phyloP scores from a whole-genome alignment of 1,140 invertebrate species.

The Psilanteris sp. region DNA sequence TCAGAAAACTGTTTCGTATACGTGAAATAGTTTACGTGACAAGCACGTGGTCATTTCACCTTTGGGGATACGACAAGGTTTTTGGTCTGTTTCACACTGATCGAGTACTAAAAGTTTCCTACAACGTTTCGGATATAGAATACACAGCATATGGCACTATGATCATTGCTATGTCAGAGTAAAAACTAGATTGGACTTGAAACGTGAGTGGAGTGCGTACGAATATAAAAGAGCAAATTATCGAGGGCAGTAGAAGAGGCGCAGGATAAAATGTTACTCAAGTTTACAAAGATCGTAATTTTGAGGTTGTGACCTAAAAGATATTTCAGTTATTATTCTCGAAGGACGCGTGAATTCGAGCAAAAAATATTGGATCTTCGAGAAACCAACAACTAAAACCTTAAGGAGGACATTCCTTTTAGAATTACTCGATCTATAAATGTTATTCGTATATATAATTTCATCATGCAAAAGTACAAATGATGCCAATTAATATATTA shows the following conservation, averaged over 20 bases:
- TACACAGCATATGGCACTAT: constrained; percentile 58
- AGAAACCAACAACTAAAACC: no score
- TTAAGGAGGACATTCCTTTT: no score
- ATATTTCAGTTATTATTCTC: constrained; percentile 20
- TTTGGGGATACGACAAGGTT: constrained; percentile 23
- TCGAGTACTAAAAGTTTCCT: constrained; percentile 40
- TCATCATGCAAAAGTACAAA: no score
- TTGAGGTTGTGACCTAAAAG: constrained; percentile 13
- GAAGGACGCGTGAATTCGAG: no score
- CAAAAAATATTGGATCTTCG: no score
- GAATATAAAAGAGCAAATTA: constrained; percentile 19
- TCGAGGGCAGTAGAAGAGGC: constrained; percentile 3
- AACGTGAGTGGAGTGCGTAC: constrained; percentile 64
- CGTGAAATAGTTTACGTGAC: constrained; percentile 36
- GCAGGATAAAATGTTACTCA: constrained; percentile 2
- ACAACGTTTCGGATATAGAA: constrained; percentile 52
- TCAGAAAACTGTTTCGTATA: constrained; percentile 23
- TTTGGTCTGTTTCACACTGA: constrained; percentile 18
- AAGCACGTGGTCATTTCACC: constrained; percentile 42
- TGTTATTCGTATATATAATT: no score
- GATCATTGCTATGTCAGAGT: constrained; percentile 57
- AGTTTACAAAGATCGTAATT: constrained; percentile 19
- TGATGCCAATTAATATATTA: no score
- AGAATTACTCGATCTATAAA: no score
- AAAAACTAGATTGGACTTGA: constrained; percentile 70